Base-by-base conservation (phyloP, 2,113 vertebrate species). In the Daphoenositta chrysoptera region DNA sequence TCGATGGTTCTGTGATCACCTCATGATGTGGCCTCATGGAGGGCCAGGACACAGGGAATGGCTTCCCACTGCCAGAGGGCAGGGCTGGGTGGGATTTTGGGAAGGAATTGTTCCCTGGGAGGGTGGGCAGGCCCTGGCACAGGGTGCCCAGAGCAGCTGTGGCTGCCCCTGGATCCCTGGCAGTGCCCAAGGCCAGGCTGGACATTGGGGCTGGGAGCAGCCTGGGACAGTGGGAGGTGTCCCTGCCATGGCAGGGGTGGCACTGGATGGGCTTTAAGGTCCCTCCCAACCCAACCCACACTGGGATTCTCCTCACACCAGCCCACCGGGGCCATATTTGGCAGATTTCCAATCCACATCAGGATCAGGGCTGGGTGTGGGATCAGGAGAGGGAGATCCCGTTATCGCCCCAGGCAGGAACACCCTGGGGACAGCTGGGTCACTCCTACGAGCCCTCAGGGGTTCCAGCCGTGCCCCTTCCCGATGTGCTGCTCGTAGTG, bases 21-120 rank as follows among this genome's bases (percentile, higher is more conserved):
- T 75, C 75, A 9, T 0, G 1, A 4, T 0, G 14, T 10, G 21
- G 57, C 2, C n/a, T n/a, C n/a, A n/a, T n/a, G n/a, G n/a, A n/a
- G n/a, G n/a, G n/a, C n/a, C n/a, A n/a, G n/a, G n/a, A n/a, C n/a
- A n/a, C n/a, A n/a, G n/a, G n/a, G n/a, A n/a, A n/a, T n/a, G n/a
- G n/a, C n/a, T n/a, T n/a, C n/a, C n/a, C n/a, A n/a, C n/a, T n/a
- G n/a, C n/a, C n/a, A n/a, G n/a, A n/a, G n/a, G n/a, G n/a, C n/a
- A n/a, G n/a, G n/a, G n/a, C n/a, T n/a, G n/a, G n/a, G n/a, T n/a
- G n/a, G n/a, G n/a, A n/a, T n/a, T n/a, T n/a, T n/a, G n/a, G n/a
- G n/a, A n/a, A n/a, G n/a, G n/a, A n/a, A n/a, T n/a, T n/a, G n/a
- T n/a, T n/a, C n/a, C n/a, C n/a, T n/a, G n/a, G n/a, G n/a, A n/a